Evolutionary conservation across 1,140 invertebrate genomes (phyloP).

Genomic region (Cherax destructor): DNA sequence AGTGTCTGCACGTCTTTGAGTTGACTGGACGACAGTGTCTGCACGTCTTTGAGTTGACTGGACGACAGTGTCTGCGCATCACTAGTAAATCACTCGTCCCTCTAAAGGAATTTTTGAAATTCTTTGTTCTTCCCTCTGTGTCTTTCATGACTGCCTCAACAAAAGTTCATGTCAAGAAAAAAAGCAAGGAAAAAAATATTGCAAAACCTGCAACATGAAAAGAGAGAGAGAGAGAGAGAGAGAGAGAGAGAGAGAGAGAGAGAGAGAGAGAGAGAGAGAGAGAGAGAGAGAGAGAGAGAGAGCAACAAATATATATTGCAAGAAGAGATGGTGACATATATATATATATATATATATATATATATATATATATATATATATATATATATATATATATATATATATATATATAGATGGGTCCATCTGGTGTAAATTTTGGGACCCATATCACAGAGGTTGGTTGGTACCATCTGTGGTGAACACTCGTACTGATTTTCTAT

Average conservation of each 20-base stretch:
- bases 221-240: constrained; percentile 9
- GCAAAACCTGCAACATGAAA: background rate
- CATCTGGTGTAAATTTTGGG: background rate
- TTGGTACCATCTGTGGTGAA: no score
- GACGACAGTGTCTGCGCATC: no score
- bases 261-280: constrained; percentile 19
- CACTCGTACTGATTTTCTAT: no score
- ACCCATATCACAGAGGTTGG: no score
- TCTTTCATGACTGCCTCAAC: no score
- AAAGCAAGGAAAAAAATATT: constrained; percentile 14
- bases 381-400: constrained; percentile 1
- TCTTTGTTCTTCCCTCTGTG: no score
- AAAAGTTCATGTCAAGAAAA: background rate
- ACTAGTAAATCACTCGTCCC: no score
- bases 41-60: no score
- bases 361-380: background rate
- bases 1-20: no score
- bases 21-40: no score
- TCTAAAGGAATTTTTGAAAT: no score
- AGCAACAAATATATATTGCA: background rate
- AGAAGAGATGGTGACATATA: background rate
- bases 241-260: constrained; percentile 17
- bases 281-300: background rate
- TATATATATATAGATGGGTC: background rate
- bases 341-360: no score